A percentile compares a stretch with the other conserved stretches of the same genome.
Evolutionary conservation across 2,797 vertebrate species (phyloP).

Genomic region (Pagetopsis macropterus): DNA sequence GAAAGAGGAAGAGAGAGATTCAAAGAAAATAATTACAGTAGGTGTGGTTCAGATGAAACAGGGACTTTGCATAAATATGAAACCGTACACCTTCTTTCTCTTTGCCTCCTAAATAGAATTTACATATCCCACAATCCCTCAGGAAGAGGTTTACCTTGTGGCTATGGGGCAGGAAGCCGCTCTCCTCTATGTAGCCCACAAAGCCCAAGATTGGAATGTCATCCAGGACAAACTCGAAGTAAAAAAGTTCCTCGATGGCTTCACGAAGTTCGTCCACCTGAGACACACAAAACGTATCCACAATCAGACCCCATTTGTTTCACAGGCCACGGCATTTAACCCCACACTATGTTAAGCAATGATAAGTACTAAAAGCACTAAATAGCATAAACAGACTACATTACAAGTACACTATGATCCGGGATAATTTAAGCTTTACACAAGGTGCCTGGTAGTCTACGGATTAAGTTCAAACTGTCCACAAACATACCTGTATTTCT

Average conservation of each 20-base stretch:
- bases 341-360: not conserved
- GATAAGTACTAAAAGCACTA: not conserved
- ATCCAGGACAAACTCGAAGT: constrained; percentile 94
- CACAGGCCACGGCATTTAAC: not conserved
- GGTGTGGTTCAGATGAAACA: not conserved
- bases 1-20: not conserved
- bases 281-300: constrained; percentile 19
- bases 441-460: not conserved
- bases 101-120: not conserved
- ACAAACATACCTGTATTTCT: constrained; percentile 80
- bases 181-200: constrained; percentile 95
- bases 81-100: not conserved
- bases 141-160: constrained; percentile 85
- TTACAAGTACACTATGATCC: not conserved
- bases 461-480: not conserved
- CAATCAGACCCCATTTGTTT: not conserved
- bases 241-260: constrained; percentile 93
- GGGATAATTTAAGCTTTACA: not conserved
- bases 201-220: constrained; percentile 94
- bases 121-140: not conserved
- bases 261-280: constrained; percentile 91
- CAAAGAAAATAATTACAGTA: not conserved
- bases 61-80: constrained; percentile 13
- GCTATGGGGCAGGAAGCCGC: constrained; percentile 92
- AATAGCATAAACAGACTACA: not conserved